Evolutionary conservation across 2,888 invertebrate species (phyloP).

Genomic region (Poecilobothrus nobilitatus): DNA sequence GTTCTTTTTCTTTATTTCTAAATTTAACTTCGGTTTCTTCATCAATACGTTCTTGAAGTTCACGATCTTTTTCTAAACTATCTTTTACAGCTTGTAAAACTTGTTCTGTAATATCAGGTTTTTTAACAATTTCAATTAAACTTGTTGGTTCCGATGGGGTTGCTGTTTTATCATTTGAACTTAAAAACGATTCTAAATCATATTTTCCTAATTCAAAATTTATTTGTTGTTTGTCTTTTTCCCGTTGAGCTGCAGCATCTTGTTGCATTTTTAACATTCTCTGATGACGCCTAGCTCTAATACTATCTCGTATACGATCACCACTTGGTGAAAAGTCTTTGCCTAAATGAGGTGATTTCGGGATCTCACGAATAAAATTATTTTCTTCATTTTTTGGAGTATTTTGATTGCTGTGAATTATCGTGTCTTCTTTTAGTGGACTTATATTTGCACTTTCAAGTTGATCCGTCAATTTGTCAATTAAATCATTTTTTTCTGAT

Average conservation of each 20-base stretch:
- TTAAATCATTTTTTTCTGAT: background rate
- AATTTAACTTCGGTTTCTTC: constrained; percentile 26
- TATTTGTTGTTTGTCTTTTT: background rate
- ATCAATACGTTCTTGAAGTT: constrained; percentile 15
- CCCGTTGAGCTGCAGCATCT: background rate
- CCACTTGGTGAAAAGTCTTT: constrained; percentile 44
- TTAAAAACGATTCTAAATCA: constrained; percentile 8
- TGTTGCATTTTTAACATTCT: constrained; percentile 13
- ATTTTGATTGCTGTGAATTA: constrained; percentile 3
- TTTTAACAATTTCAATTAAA: constrained; percentile 19
- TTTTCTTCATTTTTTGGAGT: constrained; percentile 14
- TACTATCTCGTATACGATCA: constrained; percentile 42
- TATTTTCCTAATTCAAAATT: background rate
- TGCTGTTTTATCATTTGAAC: constrained; percentile 19
- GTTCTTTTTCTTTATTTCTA: constrained; percentile 19
- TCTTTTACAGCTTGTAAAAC: constrained; percentile 35
- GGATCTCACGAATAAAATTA: constrained; percentile 32
- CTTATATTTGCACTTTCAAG: background rate
- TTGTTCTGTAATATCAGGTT: constrained; percentile 30
- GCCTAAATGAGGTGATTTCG: constrained; percentile 42
- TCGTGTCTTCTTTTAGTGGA: background rate
- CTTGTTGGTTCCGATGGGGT: constrained; percentile 20
- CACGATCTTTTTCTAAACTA: constrained; percentile 28
- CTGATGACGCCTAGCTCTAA: constrained; percentile 39
- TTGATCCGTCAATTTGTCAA: constrained; percentile 2